Conservation (phyloP, 2,888 invertebrate species). For the Meteorus cinctellus region DNA sequence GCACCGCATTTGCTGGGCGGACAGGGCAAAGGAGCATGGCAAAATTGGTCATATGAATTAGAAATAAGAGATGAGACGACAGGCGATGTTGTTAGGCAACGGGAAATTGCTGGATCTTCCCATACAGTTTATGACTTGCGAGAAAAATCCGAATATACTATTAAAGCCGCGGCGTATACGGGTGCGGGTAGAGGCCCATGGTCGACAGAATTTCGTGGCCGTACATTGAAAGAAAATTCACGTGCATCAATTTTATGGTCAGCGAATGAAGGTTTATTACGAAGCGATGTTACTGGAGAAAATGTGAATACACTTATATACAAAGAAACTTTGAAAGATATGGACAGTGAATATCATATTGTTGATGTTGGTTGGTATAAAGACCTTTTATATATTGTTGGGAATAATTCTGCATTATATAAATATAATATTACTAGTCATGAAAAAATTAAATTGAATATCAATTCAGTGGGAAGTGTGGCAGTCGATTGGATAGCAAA, state of each 20-base stretch:
- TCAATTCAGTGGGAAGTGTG: constrained; percentile 84
- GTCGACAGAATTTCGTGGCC: constrained; percentile 84
- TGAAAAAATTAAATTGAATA: constrained; percentile 77
- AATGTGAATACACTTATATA: constrained; percentile 82
- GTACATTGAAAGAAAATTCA: constrained; percentile 79
- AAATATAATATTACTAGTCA: constrained; percentile 82
- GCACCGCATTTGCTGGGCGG: constrained; percentile 84
- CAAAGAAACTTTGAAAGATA: constrained; percentile 77
- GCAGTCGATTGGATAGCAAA: constrained; percentile 94
- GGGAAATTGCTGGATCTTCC: constrained; percentile 77
- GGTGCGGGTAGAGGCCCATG: constrained; percentile 86
- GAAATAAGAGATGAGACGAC: constrained; percentile 77
- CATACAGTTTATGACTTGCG: constrained; percentile 81
- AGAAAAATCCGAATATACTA: constrained; percentile 84
- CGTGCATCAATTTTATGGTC: constrained; percentile 84
- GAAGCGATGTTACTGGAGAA: constrained; percentile 88
- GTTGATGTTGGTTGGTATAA: constrained; percentile 86
- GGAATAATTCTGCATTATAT: constrained; percentile 82
- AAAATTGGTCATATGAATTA: constrained; percentile 87
- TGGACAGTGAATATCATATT: constrained; percentile 74
- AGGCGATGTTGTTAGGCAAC: constrained; percentile 71
- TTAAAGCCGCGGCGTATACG: constrained; percentile 87
- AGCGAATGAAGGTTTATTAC: constrained; percentile 83
- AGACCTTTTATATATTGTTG: constrained; percentile 84
- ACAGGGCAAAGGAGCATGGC: constrained; percentile 80